Percentiles rank a stretch among this genome's conserved stretches.
Conservation (phyloP, 2,797 vertebrate species). For the Chiloscyllium punctatum region DNA sequence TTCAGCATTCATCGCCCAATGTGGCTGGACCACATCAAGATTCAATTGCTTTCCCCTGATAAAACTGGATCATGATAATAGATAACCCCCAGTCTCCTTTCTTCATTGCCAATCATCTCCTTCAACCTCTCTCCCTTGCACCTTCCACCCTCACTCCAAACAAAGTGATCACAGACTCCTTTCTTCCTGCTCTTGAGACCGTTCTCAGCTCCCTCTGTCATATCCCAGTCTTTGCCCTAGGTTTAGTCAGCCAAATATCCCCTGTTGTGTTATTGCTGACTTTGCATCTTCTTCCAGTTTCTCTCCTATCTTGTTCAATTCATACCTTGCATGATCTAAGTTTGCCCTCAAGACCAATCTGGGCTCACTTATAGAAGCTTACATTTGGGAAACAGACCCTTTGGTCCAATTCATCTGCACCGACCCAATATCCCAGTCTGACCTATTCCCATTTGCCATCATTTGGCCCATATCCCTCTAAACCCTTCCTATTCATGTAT, state of each 20-base stretch:
- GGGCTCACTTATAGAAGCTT: too few relatives aligned
- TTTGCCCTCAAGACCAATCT: not conserved
- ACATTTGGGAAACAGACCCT: too few relatives aligned
- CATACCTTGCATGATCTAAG: not conserved
- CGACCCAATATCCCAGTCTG: too few relatives aligned
- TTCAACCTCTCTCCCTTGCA: not conserved
- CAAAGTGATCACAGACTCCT: not conserved
- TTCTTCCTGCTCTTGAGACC: not conserved
- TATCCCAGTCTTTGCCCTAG: not conserved
- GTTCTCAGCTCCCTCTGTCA: not conserved
- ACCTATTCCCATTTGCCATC: too few relatives aligned
- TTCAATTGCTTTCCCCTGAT: too few relatives aligned
- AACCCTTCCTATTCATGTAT: too few relatives aligned
- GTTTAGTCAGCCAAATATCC: not conserved
- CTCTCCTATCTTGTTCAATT: not conserved
- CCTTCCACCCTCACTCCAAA: not conserved
- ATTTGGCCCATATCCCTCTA: not conserved
- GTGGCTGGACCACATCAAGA: not conserved
- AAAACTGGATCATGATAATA: too few relatives aligned
- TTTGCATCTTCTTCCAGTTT: not conserved
- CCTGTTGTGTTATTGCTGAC: not conserved
- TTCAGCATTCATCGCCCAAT: not conserved
- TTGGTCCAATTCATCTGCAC: too few relatives aligned
- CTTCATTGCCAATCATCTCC: not conserved
- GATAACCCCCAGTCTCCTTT: not conserved